Percentiles rank a stretch among this genome's conserved stretches.
phyloP scores from a whole-genome alignment of 1,140 invertebrate genomes.

The Stegodyphus mimosarum region DNA sequence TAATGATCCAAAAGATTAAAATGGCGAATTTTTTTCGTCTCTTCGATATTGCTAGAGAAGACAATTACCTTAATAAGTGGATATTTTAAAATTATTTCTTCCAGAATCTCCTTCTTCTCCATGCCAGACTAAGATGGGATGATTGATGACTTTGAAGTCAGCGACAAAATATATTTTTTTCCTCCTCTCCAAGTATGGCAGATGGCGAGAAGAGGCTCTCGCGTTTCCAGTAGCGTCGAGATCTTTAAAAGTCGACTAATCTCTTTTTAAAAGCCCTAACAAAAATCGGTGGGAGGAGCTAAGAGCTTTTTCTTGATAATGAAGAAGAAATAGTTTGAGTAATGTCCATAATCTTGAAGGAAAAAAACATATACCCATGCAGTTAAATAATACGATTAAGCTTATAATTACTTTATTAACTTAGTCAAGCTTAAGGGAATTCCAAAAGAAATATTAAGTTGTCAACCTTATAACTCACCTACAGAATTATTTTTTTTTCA shows the following conservation, averaged over 20 bases:
- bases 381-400: background rate
- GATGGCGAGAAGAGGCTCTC: conserved; percentile 46
- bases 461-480: too few species aligned
- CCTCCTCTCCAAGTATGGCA: conserved; percentile 2
- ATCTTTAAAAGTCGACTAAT: conserved; percentile 49
- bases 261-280: conserved; percentile 42
- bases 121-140: background rate
- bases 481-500: too few species aligned
- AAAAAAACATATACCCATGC: background rate
- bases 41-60: background rate
- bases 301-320: too few species aligned
- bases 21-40: conserved; percentile 1
- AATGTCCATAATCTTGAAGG: background rate
- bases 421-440: too few species aligned
- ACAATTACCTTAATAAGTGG: conserved; percentile 58
- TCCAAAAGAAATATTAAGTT: too few species aligned
- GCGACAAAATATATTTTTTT: background rate
- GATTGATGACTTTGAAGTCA: conserved; percentile 42
- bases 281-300: background rate
- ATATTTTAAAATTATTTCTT: conserved; percentile 59
- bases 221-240: background rate
- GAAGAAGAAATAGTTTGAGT: too few species aligned
- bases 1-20: conserved; percentile 49
- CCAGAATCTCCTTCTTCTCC: background rate
- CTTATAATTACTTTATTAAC: too few species aligned